Percentiles rank a stretch among this genome's conserved stretches.
Evolutionary conservation across 2,888 invertebrate genomes (phyloP).

Genomic region (Kryphioiulus occultus): DNA sequence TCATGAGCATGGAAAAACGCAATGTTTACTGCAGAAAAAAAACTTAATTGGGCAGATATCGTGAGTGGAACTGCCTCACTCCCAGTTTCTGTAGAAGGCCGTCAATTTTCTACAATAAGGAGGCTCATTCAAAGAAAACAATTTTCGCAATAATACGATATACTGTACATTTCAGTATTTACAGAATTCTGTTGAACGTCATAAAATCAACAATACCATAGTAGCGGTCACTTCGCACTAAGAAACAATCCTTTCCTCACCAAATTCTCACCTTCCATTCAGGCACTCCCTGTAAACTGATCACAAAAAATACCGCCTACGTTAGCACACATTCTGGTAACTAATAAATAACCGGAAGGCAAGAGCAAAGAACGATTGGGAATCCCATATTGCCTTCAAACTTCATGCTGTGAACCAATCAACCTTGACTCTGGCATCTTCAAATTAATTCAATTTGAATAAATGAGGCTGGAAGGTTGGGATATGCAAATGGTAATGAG

Average conservation of each 20-base stretch:
- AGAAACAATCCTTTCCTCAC: too few species aligned
- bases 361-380: neutral
- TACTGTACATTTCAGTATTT: neutral
- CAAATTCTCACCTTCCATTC: too few species aligned
- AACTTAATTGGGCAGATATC: neutral
- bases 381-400: conserved; percentile 10
- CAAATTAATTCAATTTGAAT: conserved; percentile 22
- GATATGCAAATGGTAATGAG: neutral
- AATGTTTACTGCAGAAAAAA: neutral
- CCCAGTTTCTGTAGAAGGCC: neutral
- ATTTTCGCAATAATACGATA: neutral
- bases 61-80: neutral
- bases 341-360: neutral
- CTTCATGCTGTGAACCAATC: neutral
- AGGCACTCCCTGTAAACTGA: too few species aligned
- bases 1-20: neutral
- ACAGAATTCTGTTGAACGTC: neutral
- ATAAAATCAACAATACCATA: neutral
- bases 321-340: neutral
- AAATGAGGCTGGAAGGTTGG: conserved; percentile 18
- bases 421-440: neutral
- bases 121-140: neutral
- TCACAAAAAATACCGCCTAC: neutral
- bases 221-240: neutral
- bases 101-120: neutral